phyloP scores from a whole-genome alignment of 2,888 invertebrate genomes.

The Latrodectus hesperus region DNA sequence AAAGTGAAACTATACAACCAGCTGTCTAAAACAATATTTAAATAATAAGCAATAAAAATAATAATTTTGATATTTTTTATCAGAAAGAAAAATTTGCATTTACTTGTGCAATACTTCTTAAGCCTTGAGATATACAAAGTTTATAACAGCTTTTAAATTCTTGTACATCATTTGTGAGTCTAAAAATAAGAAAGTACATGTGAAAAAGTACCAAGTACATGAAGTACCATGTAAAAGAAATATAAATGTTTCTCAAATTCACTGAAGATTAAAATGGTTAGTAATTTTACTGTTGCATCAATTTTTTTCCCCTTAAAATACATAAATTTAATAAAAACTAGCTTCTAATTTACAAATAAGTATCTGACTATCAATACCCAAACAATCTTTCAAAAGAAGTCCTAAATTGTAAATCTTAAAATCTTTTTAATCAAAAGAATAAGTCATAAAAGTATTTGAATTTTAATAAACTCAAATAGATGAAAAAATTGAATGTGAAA shows the following conservation, averaged over 20 bases:
- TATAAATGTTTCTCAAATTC: neutral
- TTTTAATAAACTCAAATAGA: too few species aligned
- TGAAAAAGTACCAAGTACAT: too few species aligned
- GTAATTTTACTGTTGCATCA: neutral
- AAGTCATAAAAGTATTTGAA: too few species aligned
- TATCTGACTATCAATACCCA: too few species aligned
- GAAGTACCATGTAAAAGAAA: too few species aligned
- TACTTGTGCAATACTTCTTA: conserved; percentile 90
- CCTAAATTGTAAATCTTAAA: too few species aligned
- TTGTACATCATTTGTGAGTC: conserved; percentile 93
- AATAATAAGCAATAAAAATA: neutral
- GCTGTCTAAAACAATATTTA: conserved; percentile 75
- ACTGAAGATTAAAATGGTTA: conserved; percentile 1
- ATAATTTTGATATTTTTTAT: neutral
- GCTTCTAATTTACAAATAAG: too few species aligned
- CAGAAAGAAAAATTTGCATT: neutral
- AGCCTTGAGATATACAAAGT: conserved; percentile 91
- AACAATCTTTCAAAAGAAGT: too few species aligned
- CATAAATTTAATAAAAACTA: too few species aligned
- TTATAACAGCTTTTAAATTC: conserved; percentile 98
- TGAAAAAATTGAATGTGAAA: too few species aligned
- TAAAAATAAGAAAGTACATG: conserved; percentile 75
- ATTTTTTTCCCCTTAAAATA: too few species aligned
- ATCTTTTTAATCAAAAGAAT: too few species aligned
- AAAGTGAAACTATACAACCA: conserved; percentile 86